Percentiles rank a stretch among this genome's conserved stretches.
These are phyloP conservation scores for Oreochromis niloticus DNA, from an alignment of 2,113 vertebrate genomes.

Conservation along the genomic window DNA sequence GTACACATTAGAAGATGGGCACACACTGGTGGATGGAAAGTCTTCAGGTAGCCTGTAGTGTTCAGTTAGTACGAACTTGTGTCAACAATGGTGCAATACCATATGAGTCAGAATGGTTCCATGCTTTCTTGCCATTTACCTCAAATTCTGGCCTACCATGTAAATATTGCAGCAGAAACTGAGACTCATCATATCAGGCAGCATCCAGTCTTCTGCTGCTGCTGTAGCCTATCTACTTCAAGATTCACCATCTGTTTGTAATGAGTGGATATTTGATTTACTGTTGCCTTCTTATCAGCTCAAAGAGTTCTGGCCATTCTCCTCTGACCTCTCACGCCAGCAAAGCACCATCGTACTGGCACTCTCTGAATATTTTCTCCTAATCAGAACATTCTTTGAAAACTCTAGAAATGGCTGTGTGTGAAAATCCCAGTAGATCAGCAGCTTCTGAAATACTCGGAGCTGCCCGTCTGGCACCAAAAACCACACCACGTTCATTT, in stretches of 20 bases:
- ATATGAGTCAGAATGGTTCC: accelerated
- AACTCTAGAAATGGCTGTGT: background rate
- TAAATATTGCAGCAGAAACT: background rate
- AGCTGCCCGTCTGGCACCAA: background rate
- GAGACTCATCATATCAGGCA: background rate
- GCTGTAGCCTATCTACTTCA: background rate
- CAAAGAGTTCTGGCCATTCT: background rate
- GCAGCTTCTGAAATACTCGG: accelerated
- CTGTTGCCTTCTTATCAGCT: background rate
- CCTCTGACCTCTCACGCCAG: background rate
- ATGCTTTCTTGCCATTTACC: background rate
- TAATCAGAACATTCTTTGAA: background rate
- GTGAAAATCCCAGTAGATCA: background rate
- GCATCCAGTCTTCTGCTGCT: background rate
- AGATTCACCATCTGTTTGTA: background rate
- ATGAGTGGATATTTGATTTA: background rate
- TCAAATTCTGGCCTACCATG: background rate
- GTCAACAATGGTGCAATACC: background rate
- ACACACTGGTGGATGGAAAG: background rate
- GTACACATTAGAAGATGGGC: background rate
- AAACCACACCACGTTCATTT: background rate
- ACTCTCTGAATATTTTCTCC: background rate
- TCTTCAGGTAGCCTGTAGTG: background rate
- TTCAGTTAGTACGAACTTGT: accelerated
- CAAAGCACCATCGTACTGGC: background rate